These are phyloP conservation scores for Drosophila atripex DNA, from an alignment of 2,888 invertebrate species.

Conservation along the genomic window DNA sequence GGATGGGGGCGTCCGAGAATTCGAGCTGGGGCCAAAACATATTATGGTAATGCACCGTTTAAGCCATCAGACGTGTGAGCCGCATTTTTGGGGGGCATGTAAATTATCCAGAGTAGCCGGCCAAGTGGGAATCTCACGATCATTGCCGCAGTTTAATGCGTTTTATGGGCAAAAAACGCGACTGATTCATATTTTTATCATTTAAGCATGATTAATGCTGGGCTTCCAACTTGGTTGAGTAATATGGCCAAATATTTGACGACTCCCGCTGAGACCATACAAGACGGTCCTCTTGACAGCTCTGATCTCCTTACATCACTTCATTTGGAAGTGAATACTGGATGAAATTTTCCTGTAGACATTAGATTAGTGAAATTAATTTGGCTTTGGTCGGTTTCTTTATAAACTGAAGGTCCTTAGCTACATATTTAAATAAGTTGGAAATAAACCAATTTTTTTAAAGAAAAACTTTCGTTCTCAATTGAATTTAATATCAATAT, in stretches of 20 bases:
- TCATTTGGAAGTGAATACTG: too few species aligned
- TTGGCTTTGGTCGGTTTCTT: too few species aligned
- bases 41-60: slow-evolving; percentile 13
- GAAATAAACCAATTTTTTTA: not conserved
- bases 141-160: slow-evolving; percentile 1
- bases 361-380: too few species aligned
- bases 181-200: slow-evolving; percentile 29
- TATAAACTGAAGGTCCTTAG: too few species aligned
- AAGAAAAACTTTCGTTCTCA: not conserved
- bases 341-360: too few species aligned
- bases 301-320: slow-evolving; percentile 40
- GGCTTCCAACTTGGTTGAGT: slow-evolving; percentile 6
- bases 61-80: slow-evolving; percentile 20
- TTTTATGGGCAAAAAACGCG: slow-evolving; percentile 7
- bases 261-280: slow-evolving; percentile 40
- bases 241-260: slow-evolving; percentile 1
- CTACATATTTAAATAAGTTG: too few species aligned
- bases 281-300: slow-evolving; percentile 38
- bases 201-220: slow-evolving; percentile 39
- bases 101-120: not conserved
- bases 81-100: not conserved
- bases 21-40: slow-evolving; percentile 3
- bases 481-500: not conserved
- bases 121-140: not conserved
- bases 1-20: slow-evolving; percentile 35